Base-by-base conservation (phyloP, 2,797 vertebrate species). In the Hydrophis major region DNA sequence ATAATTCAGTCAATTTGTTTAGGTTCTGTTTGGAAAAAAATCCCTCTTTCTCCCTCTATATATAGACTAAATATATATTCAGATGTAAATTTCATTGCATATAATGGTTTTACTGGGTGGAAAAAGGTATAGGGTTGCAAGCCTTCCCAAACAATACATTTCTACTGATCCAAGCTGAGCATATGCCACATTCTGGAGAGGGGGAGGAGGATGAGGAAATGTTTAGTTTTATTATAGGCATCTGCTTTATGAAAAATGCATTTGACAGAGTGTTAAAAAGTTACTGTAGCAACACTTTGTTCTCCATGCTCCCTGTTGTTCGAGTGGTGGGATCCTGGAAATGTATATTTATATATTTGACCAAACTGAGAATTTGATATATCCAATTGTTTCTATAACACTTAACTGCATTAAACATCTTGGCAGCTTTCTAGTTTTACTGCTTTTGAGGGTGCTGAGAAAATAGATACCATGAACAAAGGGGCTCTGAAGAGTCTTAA, bases 401-500 rank as follows among this genome's bases (percentile, higher is more conserved):
- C 95, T 91, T 91, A 90, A 56, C 90, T 22, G 1, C 1, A 2
- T 89, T 91, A 94, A 95, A 94, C 11, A 87, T 95, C 86, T 94
- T 92, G 94, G 92, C 89, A 95, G 93, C 93, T 96, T 97, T 97
- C 89, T 91, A 94, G 90, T 93, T 95, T 94, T 95, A 42, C 42
- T 96, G 6, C 88, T 60, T 93, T 96, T 89, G 94, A 94, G 55
- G 87, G 86, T 93, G 93, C 86, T 92, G 95, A 95, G 96, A 95
- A 89, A 93, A 96, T 96, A 96, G 93, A n/a, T 89, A 59, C 87
- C 89, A 83, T 87, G 95, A 95, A 93, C 86, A 95, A 96, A 95
- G 96, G 90, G 95, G 57, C 95, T 95, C 93, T 92, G 56, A 94
- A 95, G 95, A 96, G 95, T 95, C 94, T 95, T 96, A 95, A 57